Base-by-base conservation (phyloP, 1,140 invertebrate genomes). In the Drosophila sp. region DNA sequence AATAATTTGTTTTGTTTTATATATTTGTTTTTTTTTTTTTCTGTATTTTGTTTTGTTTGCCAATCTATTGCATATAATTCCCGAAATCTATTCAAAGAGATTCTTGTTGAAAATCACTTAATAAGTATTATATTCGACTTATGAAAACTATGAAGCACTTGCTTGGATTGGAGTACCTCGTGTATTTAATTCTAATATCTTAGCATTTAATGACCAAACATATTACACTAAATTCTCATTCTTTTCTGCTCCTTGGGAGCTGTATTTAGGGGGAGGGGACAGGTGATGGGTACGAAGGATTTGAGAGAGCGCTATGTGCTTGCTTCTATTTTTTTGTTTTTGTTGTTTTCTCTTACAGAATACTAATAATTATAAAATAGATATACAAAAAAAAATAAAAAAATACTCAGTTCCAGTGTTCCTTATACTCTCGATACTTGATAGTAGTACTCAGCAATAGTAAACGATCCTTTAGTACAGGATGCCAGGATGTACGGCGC, bases 401-500 rank as follows among this genome's bases (percentile, higher is more conserved):
- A 87, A 87, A 87, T 87, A 89, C 83, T 87, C 83, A 87, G 83
- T 87, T 87, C 83, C 80, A 83, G 79, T 85, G 81, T 78, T 86
- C 81, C 86, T 82, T 82, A 78, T 85, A 71, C 74, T 77, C 79
- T 50, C 25, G 44, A 50, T 50, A 50, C 23, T 50, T 50, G 17
- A 25, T 50, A 27, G 44, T 50, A 74, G 10, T 70, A 40, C 60
- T 70, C 35, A 35, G 17, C 10, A 7, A 11, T 47, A 17, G 27
- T 23, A 11, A 35, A 11, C 10, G 35, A 27, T 32, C 69, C 25
- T 30, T 70, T 93, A 97, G 91, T 97, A 97, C 94, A 96, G 96
- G 95, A 97, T 96, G 92, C 96, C 96, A 72, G 95, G 95, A 94
- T 96, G 95, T 79, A 96, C 93, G 54, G 94, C 94, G 77, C 94